Conservation (phyloP, 2,113 vertebrate species). For the Sander lucioperca region DNA sequence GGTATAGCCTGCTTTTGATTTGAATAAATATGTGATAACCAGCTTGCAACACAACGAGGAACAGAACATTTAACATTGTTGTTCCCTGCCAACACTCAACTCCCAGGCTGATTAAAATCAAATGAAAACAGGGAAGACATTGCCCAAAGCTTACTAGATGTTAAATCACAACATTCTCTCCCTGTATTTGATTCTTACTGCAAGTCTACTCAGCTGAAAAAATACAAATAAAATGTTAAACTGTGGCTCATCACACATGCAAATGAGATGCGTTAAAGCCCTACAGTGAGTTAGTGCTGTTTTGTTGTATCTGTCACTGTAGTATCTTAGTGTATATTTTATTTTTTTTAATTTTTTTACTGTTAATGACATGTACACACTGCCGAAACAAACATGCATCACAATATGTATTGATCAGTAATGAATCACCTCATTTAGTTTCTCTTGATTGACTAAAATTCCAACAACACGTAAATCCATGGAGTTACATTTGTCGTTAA, state of each 20-base stretch:
- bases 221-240: conserved; percentile 55
- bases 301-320: conserved; percentile 22
- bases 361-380: neutral
- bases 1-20: conserved; percentile 82
- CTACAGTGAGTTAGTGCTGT: conserved; percentile 18
- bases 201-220: conserved; percentile 45
- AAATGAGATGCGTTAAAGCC: conserved; percentile 51
- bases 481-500: neutral
- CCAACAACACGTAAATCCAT: neutral
- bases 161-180: conserved; percentile 58
- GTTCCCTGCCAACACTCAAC: conserved; percentile 77
- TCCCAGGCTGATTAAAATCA: conserved; percentile 78
- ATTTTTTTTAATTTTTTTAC: too few species aligned
- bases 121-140: conserved; percentile 71
- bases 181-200: conserved; percentile 30
- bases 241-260: conserved; percentile 40
- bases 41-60: conserved; percentile 71
- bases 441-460: neutral
- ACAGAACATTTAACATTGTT: conserved; percentile 80
- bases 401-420: neutral
- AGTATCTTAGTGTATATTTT: neutral
- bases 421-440: neutral
- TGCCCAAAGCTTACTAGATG: conserved; percentile 64
- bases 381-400: neutral
- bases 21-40: conserved; percentile 78